phyloP scores from a whole-genome alignment of 2,797 vertebrate genomes.

The Pseudochromis fuscus region DNA sequence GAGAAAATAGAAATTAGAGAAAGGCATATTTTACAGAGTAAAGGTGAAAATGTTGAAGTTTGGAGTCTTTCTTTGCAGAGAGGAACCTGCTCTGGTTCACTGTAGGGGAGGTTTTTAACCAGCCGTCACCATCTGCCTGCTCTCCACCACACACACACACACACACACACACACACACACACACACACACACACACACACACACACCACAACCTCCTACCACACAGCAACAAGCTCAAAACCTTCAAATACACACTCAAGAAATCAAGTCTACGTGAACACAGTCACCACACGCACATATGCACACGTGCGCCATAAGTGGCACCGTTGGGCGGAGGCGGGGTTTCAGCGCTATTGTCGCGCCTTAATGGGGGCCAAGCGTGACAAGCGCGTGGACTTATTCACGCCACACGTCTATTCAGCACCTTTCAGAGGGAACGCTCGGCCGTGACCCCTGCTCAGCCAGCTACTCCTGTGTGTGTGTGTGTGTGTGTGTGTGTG shows the following conservation, averaged over 20 bases:
- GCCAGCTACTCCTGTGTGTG: slow-evolving; percentile 46
- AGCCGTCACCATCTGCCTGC: slow-evolving; percentile 71
- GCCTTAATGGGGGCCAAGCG: slow-evolving; percentile 81
- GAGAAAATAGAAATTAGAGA: too few relatives aligned
- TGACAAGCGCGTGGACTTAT: slow-evolving; percentile 87
- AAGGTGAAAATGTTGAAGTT: slow-evolving; percentile 15
- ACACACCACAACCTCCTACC: slow-evolving; percentile 26
- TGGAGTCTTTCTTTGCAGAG: slow-evolving; percentile 18
- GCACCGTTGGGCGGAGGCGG: slow-evolving; percentile 72
- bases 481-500: slow-evolving; percentile 30
- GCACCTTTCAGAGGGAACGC: slow-evolving; percentile 85
- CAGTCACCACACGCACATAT: slow-evolving; percentile 26
- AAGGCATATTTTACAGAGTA: background rate
- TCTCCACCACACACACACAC: slow-evolving; percentile 21
- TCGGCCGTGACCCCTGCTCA: slow-evolving; percentile 82
- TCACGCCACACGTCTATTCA: slow-evolving; percentile 89
- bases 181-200: slow-evolving; percentile 29
- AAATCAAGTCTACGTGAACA: slow-evolving; percentile 19
- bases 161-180: slow-evolving; percentile 35
- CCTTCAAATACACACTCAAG: slow-evolving; percentile 47
- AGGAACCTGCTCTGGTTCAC: slow-evolving; percentile 39
- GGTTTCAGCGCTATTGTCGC: slow-evolving; percentile 81
- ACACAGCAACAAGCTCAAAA: slow-evolving; percentile 35
- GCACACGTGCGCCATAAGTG: slow-evolving; percentile 76
- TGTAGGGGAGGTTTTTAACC: slow-evolving; percentile 64